Base-by-base conservation (phyloP, 2,797 vertebrate species). In the Artibeus jamaicensis region DNA sequence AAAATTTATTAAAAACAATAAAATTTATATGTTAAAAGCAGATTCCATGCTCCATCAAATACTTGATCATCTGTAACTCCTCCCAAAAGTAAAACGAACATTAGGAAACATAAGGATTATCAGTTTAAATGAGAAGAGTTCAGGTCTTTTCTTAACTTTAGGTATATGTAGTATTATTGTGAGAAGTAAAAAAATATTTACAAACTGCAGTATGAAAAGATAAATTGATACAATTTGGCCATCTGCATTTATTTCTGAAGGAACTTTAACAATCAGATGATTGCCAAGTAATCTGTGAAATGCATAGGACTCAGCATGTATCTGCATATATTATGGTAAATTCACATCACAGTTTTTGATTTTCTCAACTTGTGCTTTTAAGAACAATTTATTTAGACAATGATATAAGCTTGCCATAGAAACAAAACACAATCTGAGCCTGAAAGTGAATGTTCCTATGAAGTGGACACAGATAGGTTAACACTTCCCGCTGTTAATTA, bases 21-120 rank as follows among this genome's bases (percentile, higher is more conserved):
- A 65, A 96, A 29, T 42, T 71, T 90, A 71, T 3, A 67, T 96
- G 55, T 86, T 91, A 95, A 96, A 74, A 93, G 10, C 18, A 91
- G 24, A 39, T 68, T 95, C 57, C 73, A 95, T 96, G 85, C 44
- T 94, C 95, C 53, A 82, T 93, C 97, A 97, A 91, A 97, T 97
- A 92, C 71, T 94, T 96, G 71, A 96, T 89, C 57, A 95, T 83
- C 70, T 97, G 39, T 93, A 91, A 94, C 94, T 96, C 29, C 73
- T 68, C 55, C 97, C 82, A 86, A 89, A 97, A 76, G 74, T 91
- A 62, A 62, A 91, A 96, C 87, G 26, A n/a, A 48, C 71, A 46
- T 93, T 94, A 84, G 90, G 90, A 92, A 98, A 74, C 26, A 71
- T 55, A 95, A 96, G 87, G 76, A 97, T 98, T 79, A 89, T 19